Base-by-base conservation (phyloP, 2,797 vertebrate species). In the Smutsia gigantea region DNA sequence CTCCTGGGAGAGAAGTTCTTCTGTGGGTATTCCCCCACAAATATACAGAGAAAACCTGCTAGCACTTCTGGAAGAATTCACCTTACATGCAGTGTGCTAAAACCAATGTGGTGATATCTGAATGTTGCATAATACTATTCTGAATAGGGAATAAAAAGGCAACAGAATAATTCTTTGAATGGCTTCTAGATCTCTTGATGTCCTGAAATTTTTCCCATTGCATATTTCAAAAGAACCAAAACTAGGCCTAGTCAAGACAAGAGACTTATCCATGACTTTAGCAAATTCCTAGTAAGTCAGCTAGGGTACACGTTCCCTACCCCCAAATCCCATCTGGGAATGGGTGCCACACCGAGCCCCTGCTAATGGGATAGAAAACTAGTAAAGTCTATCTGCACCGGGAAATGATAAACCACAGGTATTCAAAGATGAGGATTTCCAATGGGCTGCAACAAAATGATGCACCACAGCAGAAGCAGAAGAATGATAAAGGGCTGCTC, bases 1-100 rank as follows among this genome's bases (percentile, higher is more conserved):
- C 15, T 85, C 74, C 81, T 53, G 37, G n/a, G 74, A 93, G 39
- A 90, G 49, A 97, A 97, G 74, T 94, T 84, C 19, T 14, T 69
- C 31, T 49, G 31, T 64, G 59, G 34, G 61, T 66, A n/a, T 89
- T 78, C 34, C 49, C n/a, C 57, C 31, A 87, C 64, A 96, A 91
- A 87, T 46, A 42, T 39, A 7, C 17, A 3, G 15, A 59, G 18
- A 12, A 95, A 94, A 81, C 27, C 78, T 93, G 51, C 39, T 64
- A 59, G 27, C 53, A 21, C 18, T 94, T 93, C 92, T 8, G 2
- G 75, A 97, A 95, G 39, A 87, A 68, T 85, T 90, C 5, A 12
- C 51, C 23, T 49, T 59, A 84, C 8, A 69, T 2, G 10, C 31
- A 94, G 12, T n/a, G 37, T 37, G 11, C 49, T 90, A 71, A 82